Base-by-base conservation (phyloP, 2,797 vertebrate species). In the Cossypha caffra region DNA sequence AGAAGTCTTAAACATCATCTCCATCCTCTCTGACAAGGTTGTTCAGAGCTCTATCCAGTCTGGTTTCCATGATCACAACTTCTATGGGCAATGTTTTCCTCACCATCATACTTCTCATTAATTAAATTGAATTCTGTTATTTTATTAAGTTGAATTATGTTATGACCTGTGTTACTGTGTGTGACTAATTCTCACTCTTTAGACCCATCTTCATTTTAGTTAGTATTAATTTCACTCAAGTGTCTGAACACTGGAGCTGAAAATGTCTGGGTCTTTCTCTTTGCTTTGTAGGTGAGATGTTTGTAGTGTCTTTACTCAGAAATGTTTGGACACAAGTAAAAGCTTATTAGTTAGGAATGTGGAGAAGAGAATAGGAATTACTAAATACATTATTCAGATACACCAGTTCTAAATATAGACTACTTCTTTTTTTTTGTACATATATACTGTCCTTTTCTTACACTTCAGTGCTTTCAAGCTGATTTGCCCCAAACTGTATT, bases 1-100 rank as follows among this genome's bases (percentile, higher is more conserved):
- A 68, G 55, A 12, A 37, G 4, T 51, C 38, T 64, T 86, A n/a
- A 52, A 58, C 4, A 16, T 72, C 7, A 59, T 37, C 26, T 59
- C 31, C 58, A 64, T 0, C 14, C 16, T 13, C 14, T n/a, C 35
- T 31, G 20, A n/a, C 2, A 11, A 42, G 16, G 9, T 47, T 71
- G 10, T 55, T 47, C 31, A 58, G 40, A 47, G 31, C 19, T 52
- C 26, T 11, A 0, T 48, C 23, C 71, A 59, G 0, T 62, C 23
- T 81, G 40, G 19, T 10, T 64, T 21, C 26, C 23, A 33, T 26
- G 51, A 64, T 40, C 23, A 18, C 45, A 76, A 1, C 45, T 64
- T 64, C 31, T 23, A 16, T 81, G 45, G 51, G 35, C 31, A 42
- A 0, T 13, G 13, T 69, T 69, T 76, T 59, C 35, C 24, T 86